phyloP scores from a whole-genome alignment of 2,797 vertebrate species.

The Poeciliopsis paucimaculata region DNA sequence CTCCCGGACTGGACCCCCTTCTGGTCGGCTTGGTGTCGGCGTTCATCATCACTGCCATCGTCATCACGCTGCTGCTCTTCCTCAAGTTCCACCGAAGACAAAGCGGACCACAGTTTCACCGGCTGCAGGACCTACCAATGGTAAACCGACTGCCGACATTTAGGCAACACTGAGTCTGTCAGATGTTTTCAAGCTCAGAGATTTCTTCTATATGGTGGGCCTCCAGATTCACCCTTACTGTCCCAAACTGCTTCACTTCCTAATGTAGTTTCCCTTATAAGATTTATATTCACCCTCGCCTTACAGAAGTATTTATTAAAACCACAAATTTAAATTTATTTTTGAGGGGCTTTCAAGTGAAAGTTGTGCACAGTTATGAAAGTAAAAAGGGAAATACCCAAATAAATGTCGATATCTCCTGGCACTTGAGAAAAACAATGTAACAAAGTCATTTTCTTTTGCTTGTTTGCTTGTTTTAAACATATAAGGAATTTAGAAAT shows the following conservation, averaged over 20 bases:
- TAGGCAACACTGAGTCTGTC: background rate
- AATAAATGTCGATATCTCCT: background rate
- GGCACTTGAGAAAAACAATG: background rate
- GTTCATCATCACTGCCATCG: slow-evolving; percentile 84
- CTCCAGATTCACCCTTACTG: background rate
- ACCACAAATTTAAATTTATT: background rate
- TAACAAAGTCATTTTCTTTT: background rate
- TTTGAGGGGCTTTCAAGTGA: background rate
- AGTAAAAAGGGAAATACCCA: background rate
- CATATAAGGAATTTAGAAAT: background rate
- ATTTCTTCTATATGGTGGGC: background rate
- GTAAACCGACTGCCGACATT: slow-evolving; percentile 71
- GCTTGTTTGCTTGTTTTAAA: background rate
- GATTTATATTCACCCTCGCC: background rate
- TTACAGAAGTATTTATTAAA: background rate
- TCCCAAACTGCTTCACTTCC: background rate
- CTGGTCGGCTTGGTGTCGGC: slow-evolving; percentile 86
- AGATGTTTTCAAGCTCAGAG: background rate
- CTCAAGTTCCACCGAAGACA: slow-evolving; percentile 84
- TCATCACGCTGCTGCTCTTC: slow-evolving; percentile 87
- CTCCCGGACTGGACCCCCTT: slow-evolving; percentile 79
- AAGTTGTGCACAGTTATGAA: background rate
- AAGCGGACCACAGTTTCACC: slow-evolving; percentile 84
- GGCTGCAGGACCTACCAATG: slow-evolving; percentile 92
- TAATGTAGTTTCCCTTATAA: background rate